A percentile compares a stretch with the other conserved stretches of the same genome.
Conservation (phyloP, 2,888 invertebrate genomes). For the Aleiodes leptofemur region DNA sequence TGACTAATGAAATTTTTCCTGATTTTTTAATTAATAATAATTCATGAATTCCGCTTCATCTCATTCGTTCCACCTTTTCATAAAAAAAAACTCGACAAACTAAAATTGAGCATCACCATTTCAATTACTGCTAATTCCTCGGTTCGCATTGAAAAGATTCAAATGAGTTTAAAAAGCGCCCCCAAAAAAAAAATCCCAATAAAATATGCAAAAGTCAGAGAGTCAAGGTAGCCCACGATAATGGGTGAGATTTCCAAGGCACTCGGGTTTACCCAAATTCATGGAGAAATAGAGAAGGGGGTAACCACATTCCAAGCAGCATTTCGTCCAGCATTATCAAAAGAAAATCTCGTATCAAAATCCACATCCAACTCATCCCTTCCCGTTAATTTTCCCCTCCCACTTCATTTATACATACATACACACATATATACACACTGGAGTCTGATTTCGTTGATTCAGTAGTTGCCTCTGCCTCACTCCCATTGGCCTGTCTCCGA, state of each 20-base stretch:
- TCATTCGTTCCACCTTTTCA: too few species aligned
- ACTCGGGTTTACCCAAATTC: slow-evolving; percentile 46
- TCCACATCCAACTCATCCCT: neutral
- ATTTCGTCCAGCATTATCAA: slow-evolving; percentile 28
- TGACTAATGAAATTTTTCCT: too few species aligned
- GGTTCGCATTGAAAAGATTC: neutral
- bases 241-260: slow-evolving; percentile 39
- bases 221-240: slow-evolving; percentile 40
- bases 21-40: too few species aligned
- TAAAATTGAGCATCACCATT: too few species aligned
- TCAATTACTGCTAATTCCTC: neutral
- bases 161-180: neutral
- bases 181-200: slow-evolving; percentile 14
- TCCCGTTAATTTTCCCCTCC: neutral
- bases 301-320: slow-evolving; percentile 41
- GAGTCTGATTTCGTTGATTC: slow-evolving; percentile 4
- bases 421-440: too few species aligned
- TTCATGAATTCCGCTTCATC: too few species aligned
- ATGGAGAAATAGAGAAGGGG: slow-evolving; percentile 1
- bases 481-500: slow-evolving; percentile 36
- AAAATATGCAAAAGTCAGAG: slow-evolving; percentile 35
- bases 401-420: neutral
- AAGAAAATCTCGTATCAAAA: slow-evolving; percentile 23
- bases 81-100: too few species aligned
- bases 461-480: slow-evolving; percentile 11